Percentiles rank a stretch among this genome's conserved stretches.
Evolutionary conservation across 1,140 invertebrate species (phyloP).

Genomic region (Chironomus tepperi): DNA sequence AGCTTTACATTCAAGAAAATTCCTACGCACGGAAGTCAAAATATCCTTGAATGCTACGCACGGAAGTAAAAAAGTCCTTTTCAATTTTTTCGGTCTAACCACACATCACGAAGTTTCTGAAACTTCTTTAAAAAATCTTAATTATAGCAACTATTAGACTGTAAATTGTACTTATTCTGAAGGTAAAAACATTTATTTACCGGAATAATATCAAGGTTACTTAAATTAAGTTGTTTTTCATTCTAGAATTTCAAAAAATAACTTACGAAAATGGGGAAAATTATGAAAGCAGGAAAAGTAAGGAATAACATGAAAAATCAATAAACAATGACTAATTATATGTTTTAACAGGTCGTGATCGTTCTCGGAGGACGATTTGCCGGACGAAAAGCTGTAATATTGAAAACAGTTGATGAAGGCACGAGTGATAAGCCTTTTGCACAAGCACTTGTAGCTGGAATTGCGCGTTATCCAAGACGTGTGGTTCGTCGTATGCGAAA

Average conservation of each 20-base stretch:
- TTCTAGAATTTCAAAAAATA: background rate
- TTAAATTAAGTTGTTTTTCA: background rate
- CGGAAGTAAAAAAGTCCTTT: background rate
- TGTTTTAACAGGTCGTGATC: constrained; percentile 61
- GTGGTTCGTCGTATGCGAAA: constrained; percentile 96
- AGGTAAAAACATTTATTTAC: background rate
- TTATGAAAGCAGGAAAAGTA: constrained; percentile 94
- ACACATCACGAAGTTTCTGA: background rate
- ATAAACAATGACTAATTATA: background rate
- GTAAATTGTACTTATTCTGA: background rate
- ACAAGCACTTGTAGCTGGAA: constrained; percentile 94
- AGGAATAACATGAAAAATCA: background rate
- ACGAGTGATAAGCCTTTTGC: constrained; percentile 93
- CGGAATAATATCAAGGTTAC: background rate
- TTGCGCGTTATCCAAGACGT: constrained; percentile 93
- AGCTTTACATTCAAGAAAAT: background rate
- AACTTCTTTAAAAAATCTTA: background rate
- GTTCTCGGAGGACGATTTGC: constrained; percentile 96
- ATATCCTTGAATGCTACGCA: no score
- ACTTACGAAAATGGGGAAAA: constrained; percentile 78
- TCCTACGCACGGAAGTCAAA: background rate
- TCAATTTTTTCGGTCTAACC: background rate
- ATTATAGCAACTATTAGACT: background rate
- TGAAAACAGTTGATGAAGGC: constrained; percentile 95
- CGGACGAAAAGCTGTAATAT: constrained; percentile 92